These are phyloP conservation scores for Eulemur macaco DNA, from an alignment of 2,113 vertebrate species.

Conservation along the genomic window DNA sequence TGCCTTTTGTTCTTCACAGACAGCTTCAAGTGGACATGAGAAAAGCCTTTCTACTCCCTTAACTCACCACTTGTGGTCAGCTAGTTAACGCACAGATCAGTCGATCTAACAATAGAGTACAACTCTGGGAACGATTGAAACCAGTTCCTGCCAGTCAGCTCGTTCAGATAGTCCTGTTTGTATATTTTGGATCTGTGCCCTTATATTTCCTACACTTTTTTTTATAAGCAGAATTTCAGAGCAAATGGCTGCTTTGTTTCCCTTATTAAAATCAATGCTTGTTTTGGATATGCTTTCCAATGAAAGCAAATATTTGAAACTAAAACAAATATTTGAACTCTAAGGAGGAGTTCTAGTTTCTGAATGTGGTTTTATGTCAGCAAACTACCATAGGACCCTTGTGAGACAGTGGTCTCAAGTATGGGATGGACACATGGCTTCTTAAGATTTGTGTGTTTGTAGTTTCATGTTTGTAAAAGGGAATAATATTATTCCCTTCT, in stretches of 20 bases:
- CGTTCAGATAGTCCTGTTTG: slow-evolving; percentile 36
- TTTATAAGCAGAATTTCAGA: slow-evolving; percentile 38
- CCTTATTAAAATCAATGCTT: slow-evolving; percentile 1
- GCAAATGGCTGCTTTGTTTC: slow-evolving; percentile 24
- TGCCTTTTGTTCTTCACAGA: neutral
- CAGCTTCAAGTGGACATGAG: neutral
- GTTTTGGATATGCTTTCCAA: slow-evolving; percentile 24
- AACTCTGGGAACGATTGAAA: slow-evolving; percentile 34
- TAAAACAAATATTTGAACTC: slow-evolving; percentile 31
- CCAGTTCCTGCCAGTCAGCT: slow-evolving; percentile 2
- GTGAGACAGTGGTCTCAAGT: neutral
- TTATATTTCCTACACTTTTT: neutral
- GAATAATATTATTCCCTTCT: neutral
- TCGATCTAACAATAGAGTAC: neutral
- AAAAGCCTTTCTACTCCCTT: neutral
- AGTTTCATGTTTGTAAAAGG: neutral
- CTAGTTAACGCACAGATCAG: slow-evolving; percentile 6
- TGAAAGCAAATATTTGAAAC: slow-evolving; percentile 49
- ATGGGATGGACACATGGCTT: neutral
- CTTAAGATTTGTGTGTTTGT: neutral
- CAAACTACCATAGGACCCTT: neutral
- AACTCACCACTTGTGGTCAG: neutral
- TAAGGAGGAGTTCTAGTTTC: neutral
- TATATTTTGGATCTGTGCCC: neutral
- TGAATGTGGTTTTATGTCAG: neutral